These are phyloP conservation scores for Eilema caniola DNA, from an alignment of 2,888 invertebrate genomes.

Conservation along the genomic window DNA sequence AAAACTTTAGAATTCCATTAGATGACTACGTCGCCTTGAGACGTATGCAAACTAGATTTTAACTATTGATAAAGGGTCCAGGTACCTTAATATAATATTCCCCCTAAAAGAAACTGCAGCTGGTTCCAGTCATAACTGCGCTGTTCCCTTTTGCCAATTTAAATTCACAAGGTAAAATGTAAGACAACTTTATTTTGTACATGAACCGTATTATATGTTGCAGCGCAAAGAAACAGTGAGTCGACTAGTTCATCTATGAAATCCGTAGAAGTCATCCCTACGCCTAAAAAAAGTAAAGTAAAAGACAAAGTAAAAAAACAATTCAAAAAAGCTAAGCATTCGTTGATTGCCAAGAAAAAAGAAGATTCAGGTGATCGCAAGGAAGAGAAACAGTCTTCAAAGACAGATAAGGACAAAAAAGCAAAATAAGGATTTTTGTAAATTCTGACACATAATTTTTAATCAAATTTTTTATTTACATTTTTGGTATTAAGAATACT, in stretches of 20 bases:
- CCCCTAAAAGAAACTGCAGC: not conserved
- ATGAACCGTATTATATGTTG: conserved; percentile 46
- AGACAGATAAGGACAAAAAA: conserved; percentile 69
- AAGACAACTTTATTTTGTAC: not conserved
- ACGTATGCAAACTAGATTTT: too few relatives aligned
- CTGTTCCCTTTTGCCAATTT: not conserved
- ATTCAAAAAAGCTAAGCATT: conserved; percentile 81
- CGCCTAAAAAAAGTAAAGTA: conserved; percentile 80
- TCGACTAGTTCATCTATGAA: conserved; percentile 80
- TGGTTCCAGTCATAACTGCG: not conserved
- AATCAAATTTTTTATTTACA: conserved; percentile 19
- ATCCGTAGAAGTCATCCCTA: conserved; percentile 70
- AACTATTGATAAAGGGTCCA: too few relatives aligned
- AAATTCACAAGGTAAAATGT: not conserved
- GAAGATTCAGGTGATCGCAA: conserved; percentile 69
- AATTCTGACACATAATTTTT: conserved; percentile 38
- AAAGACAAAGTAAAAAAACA: conserved; percentile 84
- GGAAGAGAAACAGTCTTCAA: conserved; percentile 60
- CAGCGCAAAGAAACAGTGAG: conserved; percentile 82
- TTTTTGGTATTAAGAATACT: conserved; percentile 23
- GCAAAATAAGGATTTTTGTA: conserved; percentile 57
- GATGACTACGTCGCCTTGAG: too few relatives aligned
- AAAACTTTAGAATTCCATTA: not conserved
- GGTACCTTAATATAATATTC: too few relatives aligned
- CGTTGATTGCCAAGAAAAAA: conserved; percentile 79